Evolutionary conservation across 2,888 invertebrate genomes (phyloP), one percentile per base, ranked within the genome.

Genomic region (Watsonalla binaria): DNA sequence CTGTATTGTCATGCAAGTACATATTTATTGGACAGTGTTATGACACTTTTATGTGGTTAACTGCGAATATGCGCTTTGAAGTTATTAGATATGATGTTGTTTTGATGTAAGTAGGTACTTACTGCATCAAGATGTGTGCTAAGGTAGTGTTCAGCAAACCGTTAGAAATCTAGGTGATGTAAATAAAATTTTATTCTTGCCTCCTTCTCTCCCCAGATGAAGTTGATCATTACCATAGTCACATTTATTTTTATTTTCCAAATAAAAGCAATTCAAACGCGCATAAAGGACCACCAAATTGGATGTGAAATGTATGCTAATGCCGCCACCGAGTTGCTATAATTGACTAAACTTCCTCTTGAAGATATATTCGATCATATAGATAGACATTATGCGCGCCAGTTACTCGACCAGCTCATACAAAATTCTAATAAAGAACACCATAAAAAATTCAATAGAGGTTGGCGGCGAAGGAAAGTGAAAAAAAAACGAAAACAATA

Each of bases 401-500:
- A 65, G 72, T 78, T 78, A 74, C 80, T 73, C 72, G 66, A 57
- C 63, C 62, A 73, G 65, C 77, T 83, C 74, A 79, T 80, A 81
- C 75, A 70, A 77, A 82, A 82, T 80, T 78, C 80, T 63, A 75
- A 84, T 82, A 80, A 78, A 80, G 74, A 70, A 73, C 68, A 65
- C 69, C 72, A 89, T 87, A 86, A 88, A 89, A 88, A 85, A 89
- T 88, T 89, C 87, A 89, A 84, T 84, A 86, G 24, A 24, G 82
- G 72, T 78, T 74, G 77, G 70, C 77, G 75, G 74, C 76, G 72
- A 80, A 81, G 68, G 82, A 85, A 83, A 86, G 83, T 85, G 78
- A 86, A 86, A 84, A 82, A 77, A 81, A 83, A 82, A 76, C 73
- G 76, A 80, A 82, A 84, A 87, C 84, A 86, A 88, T 86, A 85